Conservation (phyloP, 2,888 invertebrate genomes). For the Phyto melanocephala region DNA sequence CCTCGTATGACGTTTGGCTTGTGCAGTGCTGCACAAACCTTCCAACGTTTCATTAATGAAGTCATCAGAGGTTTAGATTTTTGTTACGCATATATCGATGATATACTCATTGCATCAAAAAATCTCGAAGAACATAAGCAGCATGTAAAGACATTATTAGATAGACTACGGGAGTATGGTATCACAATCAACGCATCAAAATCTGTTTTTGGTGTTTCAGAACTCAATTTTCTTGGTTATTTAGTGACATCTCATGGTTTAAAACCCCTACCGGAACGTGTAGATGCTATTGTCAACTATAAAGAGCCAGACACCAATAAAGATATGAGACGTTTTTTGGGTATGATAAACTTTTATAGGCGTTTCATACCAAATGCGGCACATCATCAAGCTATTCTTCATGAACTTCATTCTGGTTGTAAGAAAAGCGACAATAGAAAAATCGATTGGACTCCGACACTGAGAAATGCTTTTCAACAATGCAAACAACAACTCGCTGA, state of each 20-base stretch:
- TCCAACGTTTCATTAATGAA: no score
- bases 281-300: background rate
- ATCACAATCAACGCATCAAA: background rate
- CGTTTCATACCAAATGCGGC: constrained; percentile 10
- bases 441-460: background rate
- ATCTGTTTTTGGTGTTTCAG: no score
- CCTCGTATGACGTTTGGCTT: no score
- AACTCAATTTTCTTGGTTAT: constrained; percentile 12
- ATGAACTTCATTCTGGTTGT: no score
- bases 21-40: background rate
- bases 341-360: constrained; percentile 22
- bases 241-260: constrained; percentile 11
- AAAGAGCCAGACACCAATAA: background rate
- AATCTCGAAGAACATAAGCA: no score
- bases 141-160: background rate
- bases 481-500: no score
- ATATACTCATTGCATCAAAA: no score
- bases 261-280: background rate
- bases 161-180: background rate
- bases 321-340: constrained; percentile 8
- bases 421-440: background rate
- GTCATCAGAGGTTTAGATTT: no score
- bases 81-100: no score
- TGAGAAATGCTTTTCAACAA: background rate
- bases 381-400: no score